phyloP scores from a whole-genome alignment of 2,797 vertebrate species.

The Emys orbicularis region DNA sequence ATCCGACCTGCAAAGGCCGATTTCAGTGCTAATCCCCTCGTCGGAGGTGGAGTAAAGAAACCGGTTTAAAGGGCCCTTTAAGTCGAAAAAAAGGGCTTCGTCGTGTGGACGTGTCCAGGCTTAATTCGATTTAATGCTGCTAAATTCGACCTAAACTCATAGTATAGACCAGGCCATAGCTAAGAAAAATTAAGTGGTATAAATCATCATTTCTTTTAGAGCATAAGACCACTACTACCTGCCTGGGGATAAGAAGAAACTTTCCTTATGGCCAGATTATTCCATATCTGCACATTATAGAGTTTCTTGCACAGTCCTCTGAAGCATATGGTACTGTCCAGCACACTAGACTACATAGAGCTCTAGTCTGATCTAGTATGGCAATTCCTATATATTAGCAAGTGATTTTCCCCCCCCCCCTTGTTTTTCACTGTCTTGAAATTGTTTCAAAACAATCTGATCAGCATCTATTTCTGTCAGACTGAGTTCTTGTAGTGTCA shows the following conservation, averaged over 20 bases:
- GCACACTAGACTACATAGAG: background rate
- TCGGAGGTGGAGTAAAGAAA: too few species aligned
- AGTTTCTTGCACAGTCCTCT: background rate
- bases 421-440: background rate
- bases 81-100: too few species aligned
- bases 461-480: constrained; percentile 44
- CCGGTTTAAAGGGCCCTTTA: too few species aligned
- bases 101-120: too few species aligned
- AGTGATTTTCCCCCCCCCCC: background rate
- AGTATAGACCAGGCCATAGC: too few species aligned
- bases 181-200: background rate
- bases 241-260: background rate
- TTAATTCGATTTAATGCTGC: too few species aligned
- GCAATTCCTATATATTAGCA: background rate
- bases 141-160: too few species aligned
- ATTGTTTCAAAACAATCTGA: constrained; percentile 11
- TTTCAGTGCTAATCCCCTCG: too few species aligned
- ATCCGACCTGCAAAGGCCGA: too few species aligned
- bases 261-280: background rate
- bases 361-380: background rate
- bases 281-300: background rate
- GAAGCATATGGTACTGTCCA: background rate
- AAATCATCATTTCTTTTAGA: background rate
- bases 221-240: background rate
- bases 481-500: constrained; percentile 41